Conservation (phyloP, 2,888 invertebrate species). For the Epirrita christyi region DNA sequence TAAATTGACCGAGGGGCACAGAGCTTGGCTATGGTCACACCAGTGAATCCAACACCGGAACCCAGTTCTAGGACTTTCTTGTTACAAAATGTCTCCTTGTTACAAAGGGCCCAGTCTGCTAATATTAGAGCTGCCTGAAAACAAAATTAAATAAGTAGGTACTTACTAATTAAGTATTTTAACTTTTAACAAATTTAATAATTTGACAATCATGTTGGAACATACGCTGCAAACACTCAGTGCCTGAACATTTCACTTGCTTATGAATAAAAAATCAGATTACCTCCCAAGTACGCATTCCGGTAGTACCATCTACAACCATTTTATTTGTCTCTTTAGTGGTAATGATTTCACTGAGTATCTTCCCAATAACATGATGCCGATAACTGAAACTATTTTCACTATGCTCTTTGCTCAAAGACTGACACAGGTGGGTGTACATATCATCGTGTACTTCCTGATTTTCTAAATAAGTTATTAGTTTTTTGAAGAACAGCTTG, state of each 20-base stretch:
- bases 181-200: background rate
- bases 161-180: background rate
- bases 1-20: constrained; percentile 83
- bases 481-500: constrained; percentile 86
- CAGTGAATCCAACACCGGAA: constrained; percentile 90
- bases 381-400: constrained; percentile 81
- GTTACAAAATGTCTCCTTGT: constrained; percentile 75
- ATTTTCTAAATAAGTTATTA: constrained; percentile 85
- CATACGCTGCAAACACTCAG: too few species aligned
- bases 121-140: constrained; percentile 88
- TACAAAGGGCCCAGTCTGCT: constrained; percentile 88
- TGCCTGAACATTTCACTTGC: too few species aligned
- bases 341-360: constrained; percentile 72
- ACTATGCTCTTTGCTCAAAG: constrained; percentile 64
- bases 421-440: constrained; percentile 84
- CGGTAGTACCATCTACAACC: constrained; percentile 92
- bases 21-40: constrained; percentile 84
- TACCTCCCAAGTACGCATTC: constrained; percentile 92
- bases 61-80: constrained; percentile 90
- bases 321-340: constrained; percentile 89
- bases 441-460: constrained; percentile 87
- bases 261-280: background rate
- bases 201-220: too few species aligned
- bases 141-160: constrained; percentile 1
- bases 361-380: constrained; percentile 84